Percentiles rank a stretch among this genome's conserved stretches.
Conservation (phyloP, 2,113 vertebrate genomes). For the Procapra przewalskii region DNA sequence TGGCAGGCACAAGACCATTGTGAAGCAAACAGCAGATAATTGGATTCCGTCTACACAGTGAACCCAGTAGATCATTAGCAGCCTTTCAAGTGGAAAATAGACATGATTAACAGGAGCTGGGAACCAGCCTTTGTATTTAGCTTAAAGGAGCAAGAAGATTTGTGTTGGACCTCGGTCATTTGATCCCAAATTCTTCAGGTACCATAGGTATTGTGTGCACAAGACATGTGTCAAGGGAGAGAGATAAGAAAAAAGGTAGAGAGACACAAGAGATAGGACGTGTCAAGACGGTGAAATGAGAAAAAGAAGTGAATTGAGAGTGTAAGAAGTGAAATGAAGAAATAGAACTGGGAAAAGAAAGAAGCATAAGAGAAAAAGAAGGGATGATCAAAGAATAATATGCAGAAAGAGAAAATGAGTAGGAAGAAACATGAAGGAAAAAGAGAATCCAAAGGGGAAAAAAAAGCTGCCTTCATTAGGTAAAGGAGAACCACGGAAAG, state of each 20-base stretch:
- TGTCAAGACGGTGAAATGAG: not conserved
- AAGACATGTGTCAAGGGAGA: not conserved
- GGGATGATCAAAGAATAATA: not conserved
- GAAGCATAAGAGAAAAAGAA: not conserved
- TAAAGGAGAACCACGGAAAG: not conserved
- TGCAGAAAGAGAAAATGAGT: not conserved
- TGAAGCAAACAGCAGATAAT: constrained; percentile 10
- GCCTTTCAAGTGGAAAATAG: constrained; percentile 37
- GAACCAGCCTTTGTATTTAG: not conserved
- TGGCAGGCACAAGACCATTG: constrained; percentile 15
- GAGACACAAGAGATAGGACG: not conserved
- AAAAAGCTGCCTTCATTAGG: not conserved
- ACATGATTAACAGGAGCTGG: not conserved
- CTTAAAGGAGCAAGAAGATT: not conserved
- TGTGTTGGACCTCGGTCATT: not conserved
- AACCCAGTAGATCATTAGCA: constrained; percentile 30
- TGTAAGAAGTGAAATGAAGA: not conserved
- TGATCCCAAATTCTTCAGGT: not conserved
- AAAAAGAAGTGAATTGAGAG: not conserved
- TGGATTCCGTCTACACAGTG: constrained; percentile 4
- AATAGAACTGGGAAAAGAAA: not conserved
- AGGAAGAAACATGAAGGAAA: not conserved
- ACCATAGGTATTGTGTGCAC: not conserved
- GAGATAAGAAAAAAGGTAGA: not conserved
- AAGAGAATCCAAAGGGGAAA: not conserved